These are phyloP conservation scores for Physella acuta DNA, from an alignment of 1,140 invertebrate genomes.

Conservation along the genomic window DNA sequence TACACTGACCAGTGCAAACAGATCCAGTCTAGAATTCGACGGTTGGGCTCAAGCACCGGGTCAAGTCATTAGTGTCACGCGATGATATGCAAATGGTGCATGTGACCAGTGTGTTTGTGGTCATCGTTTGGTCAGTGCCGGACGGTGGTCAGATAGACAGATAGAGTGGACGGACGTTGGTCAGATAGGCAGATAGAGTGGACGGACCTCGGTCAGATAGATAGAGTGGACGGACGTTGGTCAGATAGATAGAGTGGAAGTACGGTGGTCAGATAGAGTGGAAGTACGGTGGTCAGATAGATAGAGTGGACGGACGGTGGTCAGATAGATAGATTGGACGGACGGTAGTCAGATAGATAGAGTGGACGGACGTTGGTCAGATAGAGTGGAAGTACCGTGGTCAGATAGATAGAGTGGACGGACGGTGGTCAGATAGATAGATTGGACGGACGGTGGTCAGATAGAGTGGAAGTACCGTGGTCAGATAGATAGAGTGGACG, in stretches of 20 bases:
- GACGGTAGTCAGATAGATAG: background rate
- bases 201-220: background rate
- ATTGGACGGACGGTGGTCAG: background rate
- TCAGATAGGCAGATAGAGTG: background rate
- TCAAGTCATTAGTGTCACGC: conserved; percentile 25
- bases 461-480: background rate
- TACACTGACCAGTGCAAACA: background rate
- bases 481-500: too few relatives aligned
- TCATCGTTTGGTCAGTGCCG: background rate
- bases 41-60: conserved; percentile 12
- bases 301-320: background rate
- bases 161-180: background rate
- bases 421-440: too few relatives aligned
- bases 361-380: background rate
- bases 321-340: background rate
- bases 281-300: background rate
- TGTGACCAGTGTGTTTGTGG: conserved; percentile 16
- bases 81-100: conserved; percentile 19
- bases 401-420: too few relatives aligned
- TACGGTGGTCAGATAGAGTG: background rate
- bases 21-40: background rate
- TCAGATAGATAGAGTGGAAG: conserved; percentile 14
- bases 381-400: background rate
- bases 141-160: background rate
- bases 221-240: background rate